A percentile compares a stretch with the other conserved stretches of the same genome.
These are phyloP conservation scores for Saccostrea glomerata DNA, from an alignment of 1,140 invertebrate genomes.

Conservation along the genomic window DNA sequence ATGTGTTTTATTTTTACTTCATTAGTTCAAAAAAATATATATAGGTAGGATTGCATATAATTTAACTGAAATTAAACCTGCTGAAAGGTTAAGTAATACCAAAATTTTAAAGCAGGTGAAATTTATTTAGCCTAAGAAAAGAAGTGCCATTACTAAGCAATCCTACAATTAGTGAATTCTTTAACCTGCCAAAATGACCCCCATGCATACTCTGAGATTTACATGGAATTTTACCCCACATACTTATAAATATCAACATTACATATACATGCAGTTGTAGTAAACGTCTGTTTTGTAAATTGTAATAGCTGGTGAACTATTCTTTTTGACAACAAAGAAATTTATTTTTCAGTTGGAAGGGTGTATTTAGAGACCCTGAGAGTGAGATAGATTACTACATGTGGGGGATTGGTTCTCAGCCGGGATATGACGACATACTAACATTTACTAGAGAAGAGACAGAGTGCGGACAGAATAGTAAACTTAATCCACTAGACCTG, in stretches of 20 bases:
- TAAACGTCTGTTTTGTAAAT: too few relatives aligned
- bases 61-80: not conserved
- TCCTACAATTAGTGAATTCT: too few relatives aligned
- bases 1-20: not conserved
- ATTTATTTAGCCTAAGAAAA: too few relatives aligned
- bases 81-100: not conserved
- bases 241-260: too few relatives aligned
- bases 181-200: too few relatives aligned
- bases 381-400: slow-evolving; percentile 55
- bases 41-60: too few relatives aligned
- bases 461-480: slow-evolving; percentile 45
- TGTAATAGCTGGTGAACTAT: not conserved
- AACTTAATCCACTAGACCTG: slow-evolving; percentile 1
- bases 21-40: too few relatives aligned
- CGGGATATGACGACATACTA: slow-evolving; percentile 59
- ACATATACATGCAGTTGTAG: too few relatives aligned
- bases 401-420: slow-evolving; percentile 59
- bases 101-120: not conserved
- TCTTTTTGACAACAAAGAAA: too few relatives aligned
- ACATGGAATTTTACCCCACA: too few relatives aligned
- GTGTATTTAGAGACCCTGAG: slow-evolving; percentile 58
- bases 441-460: slow-evolving; percentile 30
- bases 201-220: too few relatives aligned
- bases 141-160: too few relatives aligned
- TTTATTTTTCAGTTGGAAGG: slow-evolving; percentile 58